Evolutionary conservation across 1,140 invertebrate species (phyloP), one percentile per base, ranked within the genome.

Genomic region (Cherax quadricarinatus): DNA sequence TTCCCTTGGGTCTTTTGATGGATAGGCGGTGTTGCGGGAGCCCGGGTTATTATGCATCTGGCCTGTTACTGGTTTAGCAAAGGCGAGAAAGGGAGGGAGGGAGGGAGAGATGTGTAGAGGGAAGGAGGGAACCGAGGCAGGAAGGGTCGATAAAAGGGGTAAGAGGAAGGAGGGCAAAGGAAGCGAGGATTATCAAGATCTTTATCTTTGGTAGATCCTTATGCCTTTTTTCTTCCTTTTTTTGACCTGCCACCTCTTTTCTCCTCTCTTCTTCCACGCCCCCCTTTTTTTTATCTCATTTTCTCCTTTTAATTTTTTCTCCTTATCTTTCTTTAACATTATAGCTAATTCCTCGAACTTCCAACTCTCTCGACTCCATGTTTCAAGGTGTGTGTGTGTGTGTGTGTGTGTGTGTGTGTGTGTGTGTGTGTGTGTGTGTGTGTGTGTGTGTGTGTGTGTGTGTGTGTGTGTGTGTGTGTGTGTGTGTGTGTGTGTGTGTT

Each of bases 21-120:
- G 70, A 51, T 51, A 75, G 70, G 62, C n/a, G 84, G 84, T 70
- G 84, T 86, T 86, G 84, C 18, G 84, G 84, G 30, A 21, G 14
- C 30, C 66, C 10, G 30, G 49, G 9, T 78, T 51, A 73, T 78
- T 75, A 51, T 78, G 66, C 41, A 24, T 53, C 85, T 78, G 14
- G 24, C 6, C 24, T 49, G 24, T 24, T 62, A 62, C 53, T 49
- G 62, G 84, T 49, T 70, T n/a, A 16, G 66, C 14, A 18, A 21
- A 21, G 48, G 51, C 16, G 70, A 24, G 21, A 51, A 48, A 16
- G 24, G 70, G 70, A 18, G 7, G 70, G 51, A 10, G 24, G 24
- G 18, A 66, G 62, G 66, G 21, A n/a, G 24, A 21, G 48, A 57
- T 6, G 48, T 70, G 12, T 49, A 21, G 48, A 7, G 70, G 70